These are phyloP conservation scores for Girardia tigrina DNA, from an alignment of 2,888 invertebrate genomes.

Conservation along the genomic window DNA sequence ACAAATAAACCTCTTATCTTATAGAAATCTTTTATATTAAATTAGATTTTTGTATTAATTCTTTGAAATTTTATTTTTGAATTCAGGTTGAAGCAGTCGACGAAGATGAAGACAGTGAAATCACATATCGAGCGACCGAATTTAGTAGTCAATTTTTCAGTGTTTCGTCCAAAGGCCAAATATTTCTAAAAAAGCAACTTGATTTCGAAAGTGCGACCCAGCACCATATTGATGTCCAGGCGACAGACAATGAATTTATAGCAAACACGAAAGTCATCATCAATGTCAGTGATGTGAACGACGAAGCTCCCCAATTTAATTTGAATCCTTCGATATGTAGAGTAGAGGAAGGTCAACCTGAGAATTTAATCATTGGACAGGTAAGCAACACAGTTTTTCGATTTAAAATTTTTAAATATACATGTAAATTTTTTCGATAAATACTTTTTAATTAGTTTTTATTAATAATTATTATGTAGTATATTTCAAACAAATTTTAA, in stretches of 20 bases:
- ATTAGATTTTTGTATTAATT: background rate
- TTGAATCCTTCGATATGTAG: background rate
- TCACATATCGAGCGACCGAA: background rate
- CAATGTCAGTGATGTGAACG: background rate
- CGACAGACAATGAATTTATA: background rate
- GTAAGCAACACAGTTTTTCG: no score
- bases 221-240: background rate
- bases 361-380: background rate
- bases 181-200: background rate
- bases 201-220: background rate
- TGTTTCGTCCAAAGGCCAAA: background rate
- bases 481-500: no score
- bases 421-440: no score
- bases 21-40: no score
- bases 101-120: constrained; percentile 14
- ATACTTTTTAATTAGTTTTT: no score
- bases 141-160: background rate
- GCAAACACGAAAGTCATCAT: background rate
- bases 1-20: no score
- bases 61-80: background rate
- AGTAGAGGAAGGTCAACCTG: background rate
- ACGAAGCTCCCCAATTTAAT: constrained; percentile 11
- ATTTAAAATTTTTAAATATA: no score
- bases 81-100: constrained; percentile 16
- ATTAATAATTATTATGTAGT: no score